A percentile compares a stretch with the other conserved stretches of the same genome.
phyloP scores from a whole-genome alignment of 2,797 vertebrate genomes.

The Gymnocypris eckloni region DNA sequence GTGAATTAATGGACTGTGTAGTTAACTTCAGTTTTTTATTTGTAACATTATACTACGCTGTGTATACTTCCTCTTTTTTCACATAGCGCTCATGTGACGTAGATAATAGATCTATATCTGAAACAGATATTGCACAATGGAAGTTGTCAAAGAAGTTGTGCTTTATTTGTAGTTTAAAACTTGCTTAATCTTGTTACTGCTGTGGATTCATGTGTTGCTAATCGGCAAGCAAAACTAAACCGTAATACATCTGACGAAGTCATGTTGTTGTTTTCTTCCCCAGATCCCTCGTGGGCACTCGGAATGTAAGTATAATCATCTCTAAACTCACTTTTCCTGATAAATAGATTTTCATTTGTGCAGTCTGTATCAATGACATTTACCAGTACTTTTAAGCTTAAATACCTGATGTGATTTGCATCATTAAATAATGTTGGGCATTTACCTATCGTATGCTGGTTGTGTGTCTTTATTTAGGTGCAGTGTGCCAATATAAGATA shows the following conservation, averaged over 20 bases:
- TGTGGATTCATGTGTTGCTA: background rate
- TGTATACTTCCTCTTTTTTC: background rate
- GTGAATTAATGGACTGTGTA: background rate
- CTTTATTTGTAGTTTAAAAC: no score
- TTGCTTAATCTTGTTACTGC: background rate
- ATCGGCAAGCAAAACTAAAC: background rate
- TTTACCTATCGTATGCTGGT: background rate
- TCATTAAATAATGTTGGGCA: background rate
- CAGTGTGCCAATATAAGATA: constrained; percentile 26
- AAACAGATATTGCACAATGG: background rate
- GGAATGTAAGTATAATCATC: constrained; percentile 32
- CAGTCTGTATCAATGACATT: background rate
- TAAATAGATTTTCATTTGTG: background rate
- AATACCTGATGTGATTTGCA: background rate
- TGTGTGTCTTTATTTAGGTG: constrained; percentile 38
- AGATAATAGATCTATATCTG: background rate
- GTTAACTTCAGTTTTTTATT: background rate
- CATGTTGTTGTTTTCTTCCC: constrained; percentile 23
- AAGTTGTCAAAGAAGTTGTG: background rate
- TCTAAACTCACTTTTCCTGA: background rate
- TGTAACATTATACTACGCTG: background rate
- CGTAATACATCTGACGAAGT: background rate
- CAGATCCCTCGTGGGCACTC: constrained; percentile 21
- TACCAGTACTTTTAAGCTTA: background rate
- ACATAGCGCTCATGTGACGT: background rate